Base-by-base conservation (phyloP, 1,140 invertebrate genomes). In the Zaprionus ghesquierei region DNA sequence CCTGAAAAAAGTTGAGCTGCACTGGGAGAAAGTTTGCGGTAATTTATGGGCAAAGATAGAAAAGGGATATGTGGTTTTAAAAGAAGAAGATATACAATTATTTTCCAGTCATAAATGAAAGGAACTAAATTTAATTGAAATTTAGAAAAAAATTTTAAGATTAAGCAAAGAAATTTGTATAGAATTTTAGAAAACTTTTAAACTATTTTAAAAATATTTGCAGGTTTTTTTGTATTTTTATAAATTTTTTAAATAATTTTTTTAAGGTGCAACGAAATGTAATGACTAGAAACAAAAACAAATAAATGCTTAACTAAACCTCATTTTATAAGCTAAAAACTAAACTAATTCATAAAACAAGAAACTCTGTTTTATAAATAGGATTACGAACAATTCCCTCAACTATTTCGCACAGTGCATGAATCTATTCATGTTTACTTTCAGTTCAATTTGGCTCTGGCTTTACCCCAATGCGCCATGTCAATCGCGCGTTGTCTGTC, bases 391-490 rank as follows among this genome's bases (percentile, higher is more conserved):
- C 27, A 29, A 29, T 29, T 12, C 41, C 18, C 18, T 22, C 15
- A 23, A 22, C 12, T 23, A 23, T 51, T 51, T 51, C 18, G 41
- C 41, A n/a, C 49, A 54, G 27, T 54, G 51, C 44, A 12, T 44
- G 18, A 59, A 59, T 58, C 15, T 70, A 50, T 54, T 53, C 50
- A 9, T 69, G 56, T 53, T 64, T 64, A 50, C 38, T 55, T 64
- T 72, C 80, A 50, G 66, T 72, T 78, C 81, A 74, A 71, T 71
- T 71, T 64, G 75, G 31, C 64, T 51, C 50, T 49, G 59, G 61
- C 33, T 56, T 69, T 61, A 61, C 64, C 71, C 49, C 50, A 53
- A 46, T 59, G 13, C 22, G 61, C 31, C 49, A 18, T 54, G 61
- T 55, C 62, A 65, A 55, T 51, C 31, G 54, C 41, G 18, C 41